A percentile compares a stretch with the other conserved stretches of the same genome.
Evolutionary conservation across 2,113 vertebrate species (phyloP).

Genomic region (Lycocorax pyrrhopterus): DNA sequence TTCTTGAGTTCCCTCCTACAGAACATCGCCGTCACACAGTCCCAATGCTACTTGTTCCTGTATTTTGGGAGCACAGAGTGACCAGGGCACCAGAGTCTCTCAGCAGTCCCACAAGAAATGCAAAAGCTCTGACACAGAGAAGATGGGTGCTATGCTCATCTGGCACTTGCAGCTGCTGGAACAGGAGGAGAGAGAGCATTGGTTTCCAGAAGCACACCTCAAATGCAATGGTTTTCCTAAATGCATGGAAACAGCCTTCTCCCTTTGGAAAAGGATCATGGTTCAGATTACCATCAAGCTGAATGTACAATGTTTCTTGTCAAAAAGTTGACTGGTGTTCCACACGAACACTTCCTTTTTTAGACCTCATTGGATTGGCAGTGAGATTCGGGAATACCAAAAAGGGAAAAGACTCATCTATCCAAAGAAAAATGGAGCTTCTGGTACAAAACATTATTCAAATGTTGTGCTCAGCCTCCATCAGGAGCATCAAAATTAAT

Average conservation of each 20-base stretch:
- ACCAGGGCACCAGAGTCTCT: background rate
- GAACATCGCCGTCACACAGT: accelerated
- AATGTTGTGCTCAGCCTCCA: background rate
- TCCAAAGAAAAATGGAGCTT: background rate
- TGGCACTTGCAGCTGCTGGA: background rate
- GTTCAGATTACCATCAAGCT: background rate
- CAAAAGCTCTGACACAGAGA: background rate
- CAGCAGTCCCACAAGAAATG: background rate
- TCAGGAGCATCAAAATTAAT: background rate
- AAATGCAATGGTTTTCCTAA: background rate
- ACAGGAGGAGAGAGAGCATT: background rate
- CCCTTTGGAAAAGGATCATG: background rate
- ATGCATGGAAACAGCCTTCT: background rate
- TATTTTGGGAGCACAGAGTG: background rate
- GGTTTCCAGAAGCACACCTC: background rate
- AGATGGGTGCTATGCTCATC: background rate
- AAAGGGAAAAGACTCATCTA: background rate
- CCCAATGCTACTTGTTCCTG: accelerated
- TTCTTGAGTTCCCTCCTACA: background rate
- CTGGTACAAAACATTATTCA: background rate
- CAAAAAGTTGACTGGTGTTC: background rate
- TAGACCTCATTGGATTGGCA: background rate
- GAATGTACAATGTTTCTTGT: background rate
- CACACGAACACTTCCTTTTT: background rate
- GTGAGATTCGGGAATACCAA: background rate